These are phyloP conservation scores for Acipenser ruthenus DNA, from an alignment of 2,797 vertebrate species.

Conservation along the genomic window DNA sequence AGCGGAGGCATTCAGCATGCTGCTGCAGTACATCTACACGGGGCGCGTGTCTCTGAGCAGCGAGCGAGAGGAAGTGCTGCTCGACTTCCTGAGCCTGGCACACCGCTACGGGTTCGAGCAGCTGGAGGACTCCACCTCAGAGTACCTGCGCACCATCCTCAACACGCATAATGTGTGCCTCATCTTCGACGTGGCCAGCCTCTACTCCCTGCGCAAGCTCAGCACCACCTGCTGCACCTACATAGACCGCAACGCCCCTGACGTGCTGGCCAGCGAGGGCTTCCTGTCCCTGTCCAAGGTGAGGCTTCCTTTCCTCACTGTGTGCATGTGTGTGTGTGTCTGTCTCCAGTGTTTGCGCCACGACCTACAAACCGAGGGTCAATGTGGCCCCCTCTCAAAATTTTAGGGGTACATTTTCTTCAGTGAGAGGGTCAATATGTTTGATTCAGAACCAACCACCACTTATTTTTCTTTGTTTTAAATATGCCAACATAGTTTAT, in stretches of 20 bases:
- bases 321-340: too few relatives aligned
- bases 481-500: too few relatives aligned
- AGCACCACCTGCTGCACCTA: constrained; percentile 85
- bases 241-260: constrained; percentile 88
- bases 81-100: constrained; percentile 90
- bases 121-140: constrained; percentile 88
- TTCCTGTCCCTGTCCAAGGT: constrained; percentile 92
- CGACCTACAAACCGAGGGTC: too few relatives aligned
- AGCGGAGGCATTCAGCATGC: constrained; percentile 89
- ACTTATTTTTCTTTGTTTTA: too few relatives aligned
- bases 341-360: too few relatives aligned
- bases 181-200: constrained; percentile 92
- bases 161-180: constrained; percentile 90
- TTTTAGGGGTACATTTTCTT: too few relatives aligned
- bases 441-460: too few relatives aligned
- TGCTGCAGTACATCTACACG: constrained; percentile 92
- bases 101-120: constrained; percentile 95
- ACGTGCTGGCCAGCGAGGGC: constrained; percentile 82
- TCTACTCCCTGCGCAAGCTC: constrained; percentile 81
- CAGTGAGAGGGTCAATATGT: too few relatives aligned
- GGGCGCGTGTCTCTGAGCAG: constrained; percentile 85
- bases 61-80: constrained; percentile 85
- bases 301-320: constrained; percentile 2
- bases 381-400: too few relatives aligned
- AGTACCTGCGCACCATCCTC: constrained; percentile 90